phyloP scores from a whole-genome alignment of 2,797 vertebrate genomes.

The Salmo trutta region DNA sequence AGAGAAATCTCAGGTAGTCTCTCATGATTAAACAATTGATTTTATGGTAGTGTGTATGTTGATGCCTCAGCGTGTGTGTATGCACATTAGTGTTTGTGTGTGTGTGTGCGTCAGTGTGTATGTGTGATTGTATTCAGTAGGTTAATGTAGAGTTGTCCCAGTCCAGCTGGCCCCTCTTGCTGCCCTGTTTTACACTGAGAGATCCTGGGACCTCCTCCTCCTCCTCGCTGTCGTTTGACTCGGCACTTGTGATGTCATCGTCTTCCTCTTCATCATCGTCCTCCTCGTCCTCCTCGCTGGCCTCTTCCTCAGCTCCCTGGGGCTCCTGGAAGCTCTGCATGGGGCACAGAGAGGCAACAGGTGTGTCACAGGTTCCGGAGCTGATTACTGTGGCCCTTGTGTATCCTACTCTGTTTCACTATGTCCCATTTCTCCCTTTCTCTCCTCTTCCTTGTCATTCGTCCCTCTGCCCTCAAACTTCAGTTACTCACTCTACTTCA shows the following conservation, averaged over 20 bases:
- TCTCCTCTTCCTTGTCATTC: background rate
- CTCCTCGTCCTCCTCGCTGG: constrained; percentile 79
- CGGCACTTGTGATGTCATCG: constrained; percentile 85
- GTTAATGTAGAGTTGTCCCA: constrained; percentile 87
- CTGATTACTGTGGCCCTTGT: too few species aligned
- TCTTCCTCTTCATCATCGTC: constrained; percentile 75
- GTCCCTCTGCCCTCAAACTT: background rate
- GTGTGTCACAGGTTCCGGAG: background rate
- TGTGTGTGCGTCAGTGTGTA: constrained; percentile 23
- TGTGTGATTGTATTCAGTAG: constrained; percentile 73
- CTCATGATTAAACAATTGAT: constrained; percentile 41
- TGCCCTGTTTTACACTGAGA: constrained; percentile 74
- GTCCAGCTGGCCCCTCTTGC: constrained; percentile 83
- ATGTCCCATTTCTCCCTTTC: background rate
- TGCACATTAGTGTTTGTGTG: constrained; percentile 14
- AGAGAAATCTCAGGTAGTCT: constrained; percentile 49
- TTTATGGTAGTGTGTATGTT: background rate
- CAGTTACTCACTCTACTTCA: background rate
- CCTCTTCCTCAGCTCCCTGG: constrained; percentile 79
- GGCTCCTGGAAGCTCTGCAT: constrained; percentile 83
- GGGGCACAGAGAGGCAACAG: background rate
- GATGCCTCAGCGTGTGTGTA: background rate
- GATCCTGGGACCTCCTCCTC: constrained; percentile 78
- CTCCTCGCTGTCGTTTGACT: constrained; percentile 91
- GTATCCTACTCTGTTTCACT: background rate